A percentile compares a stretch with the other conserved stretches of the same genome.
These are phyloP conservation scores for Polyommatus icarus DNA, from an alignment of 2,888 invertebrate species.

Conservation along the genomic window DNA sequence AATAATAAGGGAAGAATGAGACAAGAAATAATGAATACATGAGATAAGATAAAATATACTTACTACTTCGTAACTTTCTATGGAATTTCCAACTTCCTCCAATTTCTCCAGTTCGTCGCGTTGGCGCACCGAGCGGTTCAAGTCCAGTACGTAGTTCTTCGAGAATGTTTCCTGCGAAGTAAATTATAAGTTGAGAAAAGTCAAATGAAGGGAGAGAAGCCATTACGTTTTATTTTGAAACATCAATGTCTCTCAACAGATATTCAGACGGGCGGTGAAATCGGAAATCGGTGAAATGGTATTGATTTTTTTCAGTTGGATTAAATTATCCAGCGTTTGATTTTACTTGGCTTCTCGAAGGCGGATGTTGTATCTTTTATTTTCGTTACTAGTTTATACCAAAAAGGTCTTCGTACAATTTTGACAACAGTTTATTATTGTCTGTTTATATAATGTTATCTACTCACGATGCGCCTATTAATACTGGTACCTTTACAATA, in stretches of 20 bases:
- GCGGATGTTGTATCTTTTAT: background rate
- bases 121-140: conserved; percentile 65
- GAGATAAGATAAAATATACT: conserved; percentile 53
- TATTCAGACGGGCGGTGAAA: background rate
- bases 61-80: conserved; percentile 82
- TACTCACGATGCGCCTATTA: no score
- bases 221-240: background rate
- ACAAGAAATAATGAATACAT: background rate
- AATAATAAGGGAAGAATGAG: background rate
- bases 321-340: background rate
- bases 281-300: background rate
- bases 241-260: conserved; percentile 1
- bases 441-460: no score
- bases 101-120: conserved; percentile 59
- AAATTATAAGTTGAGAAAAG: background rate
- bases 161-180: conserved; percentile 51
- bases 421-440: no score
- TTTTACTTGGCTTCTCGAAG: background rate
- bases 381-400: background rate
- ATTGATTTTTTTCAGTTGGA: no score
- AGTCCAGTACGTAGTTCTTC: conserved; percentile 53
- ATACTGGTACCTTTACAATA: no score
- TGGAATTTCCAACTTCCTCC: conserved; percentile 47
- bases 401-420: no score
- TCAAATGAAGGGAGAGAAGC: background rate